Conservation (phyloP, 2,113 vertebrate species). For the Chaetops frenatus region DNA sequence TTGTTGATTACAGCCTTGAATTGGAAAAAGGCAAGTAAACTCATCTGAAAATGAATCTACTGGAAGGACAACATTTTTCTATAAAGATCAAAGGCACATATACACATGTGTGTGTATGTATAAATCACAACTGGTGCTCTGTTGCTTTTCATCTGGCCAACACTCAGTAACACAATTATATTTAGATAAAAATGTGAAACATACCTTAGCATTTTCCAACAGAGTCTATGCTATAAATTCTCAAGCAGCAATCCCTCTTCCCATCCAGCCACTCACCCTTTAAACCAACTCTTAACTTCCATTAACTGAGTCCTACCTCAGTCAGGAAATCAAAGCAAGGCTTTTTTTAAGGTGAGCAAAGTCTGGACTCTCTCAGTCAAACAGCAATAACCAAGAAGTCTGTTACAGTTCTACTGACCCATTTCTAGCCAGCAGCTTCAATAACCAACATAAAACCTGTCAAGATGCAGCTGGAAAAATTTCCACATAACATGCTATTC, state of each 20-base stretch:
- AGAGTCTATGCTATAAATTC: background rate
- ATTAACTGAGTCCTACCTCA: background rate
- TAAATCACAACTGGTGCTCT: background rate
- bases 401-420: background rate
- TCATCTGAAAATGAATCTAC: background rate
- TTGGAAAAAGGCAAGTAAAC: background rate
- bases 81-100: background rate
- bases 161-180: background rate
- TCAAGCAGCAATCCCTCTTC: background rate
- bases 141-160: conserved; percentile 35
- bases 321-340: background rate
- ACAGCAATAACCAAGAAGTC: background rate
- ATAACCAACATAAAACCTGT: background rate
- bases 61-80: background rate
- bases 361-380: background rate
- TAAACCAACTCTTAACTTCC: background rate
- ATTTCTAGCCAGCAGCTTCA: background rate
- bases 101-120: background rate
- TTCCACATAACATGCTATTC: background rate
- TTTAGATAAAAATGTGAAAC: conserved; percentile 32
- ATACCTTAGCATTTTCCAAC: background rate
- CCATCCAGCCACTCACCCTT: background rate
- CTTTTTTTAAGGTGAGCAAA: background rate
- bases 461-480: background rate
- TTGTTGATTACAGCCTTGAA: background rate